Percentiles rank a stretch among this genome's conserved stretches.
Conservation (phyloP, 2,797 vertebrate species). For the Labeo calbasu region DNA sequence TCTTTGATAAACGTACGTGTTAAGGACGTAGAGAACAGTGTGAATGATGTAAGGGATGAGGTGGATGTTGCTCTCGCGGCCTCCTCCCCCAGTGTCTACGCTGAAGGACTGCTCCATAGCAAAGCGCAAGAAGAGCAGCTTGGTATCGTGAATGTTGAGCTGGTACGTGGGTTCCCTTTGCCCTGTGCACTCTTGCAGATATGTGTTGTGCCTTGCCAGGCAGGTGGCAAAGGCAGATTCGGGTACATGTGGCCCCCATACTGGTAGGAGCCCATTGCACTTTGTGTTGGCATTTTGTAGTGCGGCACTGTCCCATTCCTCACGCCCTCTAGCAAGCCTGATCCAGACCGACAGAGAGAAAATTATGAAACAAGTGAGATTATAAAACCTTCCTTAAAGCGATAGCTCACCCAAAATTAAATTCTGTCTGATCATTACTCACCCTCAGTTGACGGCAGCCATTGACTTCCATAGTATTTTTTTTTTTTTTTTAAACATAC, state of each 20-base stretch:
- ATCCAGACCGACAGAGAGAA: not conserved
- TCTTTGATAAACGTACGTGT: constrained; percentile 85
- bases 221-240: constrained; percentile 98
- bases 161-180: constrained; percentile 98
- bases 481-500: not conserved
- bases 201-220: constrained; percentile 97
- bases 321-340: constrained; percentile 94
- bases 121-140: constrained; percentile 95
- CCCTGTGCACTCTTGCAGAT: constrained; percentile 98
- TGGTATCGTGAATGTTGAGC: constrained; percentile 98
- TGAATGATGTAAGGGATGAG: constrained; percentile 99
- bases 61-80: constrained; percentile 98
- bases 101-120: constrained; percentile 99
- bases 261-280: constrained; percentile 97
- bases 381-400: not conserved
- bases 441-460: not conserved
- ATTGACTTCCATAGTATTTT: not conserved
- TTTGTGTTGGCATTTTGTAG: constrained; percentile 98
- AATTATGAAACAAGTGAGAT: not conserved
- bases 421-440: not conserved
- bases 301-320: constrained; percentile 98
- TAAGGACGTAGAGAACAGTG: constrained; percentile 98
- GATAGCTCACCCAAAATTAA: not conserved
- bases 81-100: constrained; percentile 93
- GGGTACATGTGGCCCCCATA: constrained; percentile 98